These are phyloP conservation scores for Mormyrus hasselquistii DNA, from an alignment of 2,797 vertebrate genomes.

Conservation along the genomic window DNA sequence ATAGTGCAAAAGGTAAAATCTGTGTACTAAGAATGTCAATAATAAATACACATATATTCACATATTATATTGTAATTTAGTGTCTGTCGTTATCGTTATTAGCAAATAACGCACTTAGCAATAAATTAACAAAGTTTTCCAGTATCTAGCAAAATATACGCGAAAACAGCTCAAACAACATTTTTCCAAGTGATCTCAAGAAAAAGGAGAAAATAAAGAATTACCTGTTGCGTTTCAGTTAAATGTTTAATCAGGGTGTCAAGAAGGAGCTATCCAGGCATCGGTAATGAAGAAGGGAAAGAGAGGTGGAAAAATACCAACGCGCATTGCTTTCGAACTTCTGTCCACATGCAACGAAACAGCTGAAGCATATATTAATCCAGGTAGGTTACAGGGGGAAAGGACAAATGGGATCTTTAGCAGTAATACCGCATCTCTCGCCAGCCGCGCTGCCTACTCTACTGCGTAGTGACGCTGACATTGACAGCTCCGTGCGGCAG, in stretches of 20 bases:
- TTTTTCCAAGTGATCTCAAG: neutral
- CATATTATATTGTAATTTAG: neutral
- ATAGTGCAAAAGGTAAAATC: neutral
- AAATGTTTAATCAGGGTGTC: neutral
- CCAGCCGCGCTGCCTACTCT: neutral
- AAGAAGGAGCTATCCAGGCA: neutral
- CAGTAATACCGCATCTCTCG: conserved; percentile 9
- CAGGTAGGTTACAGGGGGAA: neutral
- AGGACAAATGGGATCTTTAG: conserved; percentile 18
- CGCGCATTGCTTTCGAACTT: neutral
- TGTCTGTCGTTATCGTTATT: neutral
- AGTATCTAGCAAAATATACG: neutral
- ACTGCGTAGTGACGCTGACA: conserved; percentile 11
- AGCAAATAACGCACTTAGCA: neutral
- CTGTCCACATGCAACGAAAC: conserved; percentile 2
- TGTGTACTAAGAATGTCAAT: neutral
- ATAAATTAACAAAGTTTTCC: neutral
- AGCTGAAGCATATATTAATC: neutral
- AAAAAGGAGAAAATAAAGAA: conserved; percentile 8
- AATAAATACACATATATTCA: neutral
- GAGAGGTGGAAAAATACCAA: neutral
- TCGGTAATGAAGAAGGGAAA: neutral
- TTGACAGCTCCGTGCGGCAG: conserved; percentile 9
- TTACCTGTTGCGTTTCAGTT: conserved; percentile 24
- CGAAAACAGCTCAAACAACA: neutral